These are phyloP conservation scores for Lepidostoma basale DNA, from an alignment of 1,140 invertebrate genomes.

Conservation along the genomic window DNA sequence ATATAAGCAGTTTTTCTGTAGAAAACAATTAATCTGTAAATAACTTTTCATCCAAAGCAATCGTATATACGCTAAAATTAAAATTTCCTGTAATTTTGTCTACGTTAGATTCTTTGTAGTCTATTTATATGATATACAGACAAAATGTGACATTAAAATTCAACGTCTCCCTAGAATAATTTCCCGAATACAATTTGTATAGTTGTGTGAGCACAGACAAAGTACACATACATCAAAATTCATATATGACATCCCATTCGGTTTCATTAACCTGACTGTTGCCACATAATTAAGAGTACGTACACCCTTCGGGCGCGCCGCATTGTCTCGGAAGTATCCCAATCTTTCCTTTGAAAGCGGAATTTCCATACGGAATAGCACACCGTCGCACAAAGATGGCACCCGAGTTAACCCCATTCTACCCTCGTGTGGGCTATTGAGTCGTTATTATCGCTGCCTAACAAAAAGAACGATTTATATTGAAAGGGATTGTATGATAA, in stretches of 20 bases:
- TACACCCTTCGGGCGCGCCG: neutral
- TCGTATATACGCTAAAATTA: no score
- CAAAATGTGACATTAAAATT: no score
- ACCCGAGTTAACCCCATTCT: neutral
- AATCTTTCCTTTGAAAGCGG: slow-evolving; percentile 6
- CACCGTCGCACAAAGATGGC: slow-evolving; percentile 2
- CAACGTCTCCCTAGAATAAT: no score
- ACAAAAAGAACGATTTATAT: no score
- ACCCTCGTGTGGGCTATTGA: slow-evolving; percentile 1
- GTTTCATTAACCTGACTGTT: slow-evolving; percentile 6
- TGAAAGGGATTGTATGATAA: no score
- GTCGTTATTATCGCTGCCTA: neutral
- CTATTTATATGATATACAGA: no score
- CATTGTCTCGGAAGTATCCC: slow-evolving; percentile 16
- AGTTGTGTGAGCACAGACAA: no score
- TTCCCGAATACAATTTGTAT: no score
- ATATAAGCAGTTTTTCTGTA: neutral
- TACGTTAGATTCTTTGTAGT: no score
- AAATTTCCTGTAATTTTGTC: no score
- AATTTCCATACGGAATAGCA: slow-evolving; percentile 15
- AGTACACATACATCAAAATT: no score
- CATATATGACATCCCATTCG: no score
- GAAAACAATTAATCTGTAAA: neutral
- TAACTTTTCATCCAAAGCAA: neutral
- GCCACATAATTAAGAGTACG: neutral